These are phyloP conservation scores for Sus cebifrons DNA, from an alignment of 2,797 vertebrate genomes.

Conservation along the genomic window DNA sequence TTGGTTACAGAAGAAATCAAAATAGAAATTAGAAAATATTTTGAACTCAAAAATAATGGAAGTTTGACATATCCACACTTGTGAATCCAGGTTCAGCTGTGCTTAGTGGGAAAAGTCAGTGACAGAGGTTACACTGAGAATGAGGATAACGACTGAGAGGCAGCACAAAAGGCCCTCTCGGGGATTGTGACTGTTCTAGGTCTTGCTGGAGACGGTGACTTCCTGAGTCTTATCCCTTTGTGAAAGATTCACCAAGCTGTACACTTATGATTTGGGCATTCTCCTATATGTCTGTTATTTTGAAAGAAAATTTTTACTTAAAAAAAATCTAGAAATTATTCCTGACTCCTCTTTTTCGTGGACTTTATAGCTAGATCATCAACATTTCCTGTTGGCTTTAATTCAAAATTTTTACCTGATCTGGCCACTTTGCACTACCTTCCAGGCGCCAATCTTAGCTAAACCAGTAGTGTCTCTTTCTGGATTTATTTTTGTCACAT, in stretches of 20 bases:
- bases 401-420: background rate
- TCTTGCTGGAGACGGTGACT: background rate
- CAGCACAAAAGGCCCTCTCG: too few species aligned
- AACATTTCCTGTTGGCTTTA: background rate
- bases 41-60: conserved; percentile 41
- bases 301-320: background rate
- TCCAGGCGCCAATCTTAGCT: background rate
- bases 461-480: background rate
- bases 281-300: background rate
- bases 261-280: background rate
- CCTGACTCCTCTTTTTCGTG: conserved; percentile 29
- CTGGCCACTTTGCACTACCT: background rate
- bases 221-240: background rate
- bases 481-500: background rate
- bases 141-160: background rate
- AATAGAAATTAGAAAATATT: background rate
- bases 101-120: background rate
- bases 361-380: background rate
- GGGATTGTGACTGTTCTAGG: background rate
- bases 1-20: background rate
- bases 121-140: background rate
- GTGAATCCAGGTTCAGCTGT: background rate
- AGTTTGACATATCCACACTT: background rate
- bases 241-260: background rate
- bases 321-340: conserved; percentile 14